A percentile compares a stretch with the other conserved stretches of the same genome.
Evolutionary conservation across 2,797 vertebrate genomes (phyloP).

Genomic region (Acanthurus leucopareius): DNA sequence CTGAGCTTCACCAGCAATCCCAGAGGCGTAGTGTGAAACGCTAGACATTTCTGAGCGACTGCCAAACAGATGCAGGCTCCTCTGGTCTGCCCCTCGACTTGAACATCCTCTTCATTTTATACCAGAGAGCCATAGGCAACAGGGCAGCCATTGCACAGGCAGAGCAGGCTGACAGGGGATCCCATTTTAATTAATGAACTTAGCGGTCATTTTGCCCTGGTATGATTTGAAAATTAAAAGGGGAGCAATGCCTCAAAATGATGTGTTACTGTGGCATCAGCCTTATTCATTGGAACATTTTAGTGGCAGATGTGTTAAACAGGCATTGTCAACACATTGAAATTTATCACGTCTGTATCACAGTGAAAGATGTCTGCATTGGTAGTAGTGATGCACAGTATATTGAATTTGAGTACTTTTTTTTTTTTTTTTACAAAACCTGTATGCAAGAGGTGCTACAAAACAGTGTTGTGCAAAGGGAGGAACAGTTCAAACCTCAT

Average conservation of each 20-base stretch:
- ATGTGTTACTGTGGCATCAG: neutral
- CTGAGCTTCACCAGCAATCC: conserved; percentile 73
- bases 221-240: conserved; percentile 4
- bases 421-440: no score
- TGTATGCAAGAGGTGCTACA: no score
- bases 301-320: conserved; percentile 11
- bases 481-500: no score
- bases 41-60: conserved; percentile 80
- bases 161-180: no score
- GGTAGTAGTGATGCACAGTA: no score
- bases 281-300: neutral
- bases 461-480: no score
- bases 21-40: conserved; percentile 83
- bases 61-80: conserved; percentile 84
- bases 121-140: conserved; percentile 42
- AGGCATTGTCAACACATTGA: neutral
- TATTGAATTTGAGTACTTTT: no score
- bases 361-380: neutral
- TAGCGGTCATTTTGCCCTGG: conserved; percentile 21
- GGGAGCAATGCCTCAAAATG: neutral
- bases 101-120: conserved; percentile 73
- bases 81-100: conserved; percentile 72
- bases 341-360: conserved; percentile 12
- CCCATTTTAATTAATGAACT: neutral
- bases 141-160: conserved; percentile 33